Base-by-base conservation (phyloP, 2,113 vertebrate genomes). In the Perca fluviatilis region DNA sequence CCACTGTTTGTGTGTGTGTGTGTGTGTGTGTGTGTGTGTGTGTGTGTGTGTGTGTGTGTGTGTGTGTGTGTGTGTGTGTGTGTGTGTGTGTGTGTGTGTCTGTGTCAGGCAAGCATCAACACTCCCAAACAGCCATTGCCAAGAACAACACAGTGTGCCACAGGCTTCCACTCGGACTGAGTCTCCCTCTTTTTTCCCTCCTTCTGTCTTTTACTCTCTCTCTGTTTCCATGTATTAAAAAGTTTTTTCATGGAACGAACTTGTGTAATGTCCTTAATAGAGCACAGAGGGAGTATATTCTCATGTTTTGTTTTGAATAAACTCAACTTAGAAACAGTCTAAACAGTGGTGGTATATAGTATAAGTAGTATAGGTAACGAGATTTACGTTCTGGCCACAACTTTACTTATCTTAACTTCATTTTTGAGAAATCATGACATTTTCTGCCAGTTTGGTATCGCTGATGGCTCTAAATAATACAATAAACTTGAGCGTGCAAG, bases 81-180 rank as follows among this genome's bases (percentile, higher is more conserved):
- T 60, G 68, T 65, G 75, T 66, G 85, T 80, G 80, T 77, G 85
- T 77, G 80, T 69, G 79, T 66, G 58, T 70, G 78, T 64, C 66
- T 67, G 67, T n/a, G 57, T 46, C 58, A 66, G 82, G 60, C 74
- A 83, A 79, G 90, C 66, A 83, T 81, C 60, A 86, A 88, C 83
- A 84, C 84, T 77, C 25, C 83, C 47, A 49, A 85, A 70, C 66
- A 61, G 10, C 36, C 54, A 25, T 57, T 84, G 90, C 90, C 89
- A 92, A 88, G 53, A 87, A 77, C 75, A 74, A 83, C 83, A 77
- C 80, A 66, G 69, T 8, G 63, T 82, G 66, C 78, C 61, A 77
- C 61, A 67, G 49, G 40, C 86, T 65, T 75, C 72, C 65, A 64
- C 74, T 71, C 53, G 53, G 57, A 60, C 80, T 40, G 27, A 76